Base-by-base conservation (phyloP, 2,888 invertebrate genomes). In the Brenthis ino region DNA sequence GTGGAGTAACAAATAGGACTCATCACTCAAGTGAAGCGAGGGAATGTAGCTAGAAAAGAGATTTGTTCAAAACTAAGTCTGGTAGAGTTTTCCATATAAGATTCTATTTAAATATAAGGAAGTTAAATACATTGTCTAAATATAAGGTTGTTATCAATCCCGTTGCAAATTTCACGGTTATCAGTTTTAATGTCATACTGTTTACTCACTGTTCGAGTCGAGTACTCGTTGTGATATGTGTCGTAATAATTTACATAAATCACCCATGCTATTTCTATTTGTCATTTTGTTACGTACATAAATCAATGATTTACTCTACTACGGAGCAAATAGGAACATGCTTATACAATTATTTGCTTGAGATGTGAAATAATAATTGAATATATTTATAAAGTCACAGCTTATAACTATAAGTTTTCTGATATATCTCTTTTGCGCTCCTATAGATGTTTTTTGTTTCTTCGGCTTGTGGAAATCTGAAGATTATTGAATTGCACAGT, bases 101-200 rank as follows among this genome's bases (percentile, higher is more conserved):
- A 28, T 50, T 28, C 37, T 16, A 14, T 54, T 43, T 37, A 57
- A 43, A 60, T 5, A 33, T 50, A 3, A 33, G 33, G 12, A 12
- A 60, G 50, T 50, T 33, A 20, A 16, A 60, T 16, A 50, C 60
- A 50, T n/a, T 28, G 12, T 60, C 60, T 28, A n/a, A 50, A 60
- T 50, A 50, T 60, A 60, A 28, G 12, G 3, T 33, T 50, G 5
- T 57, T 67, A 67, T 63, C 56, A 61, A 24, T 57, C 2, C 20
- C 4, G 43, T 43, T 24, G 63, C 58, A 67, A 67, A 61, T 63
- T 67, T 67, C 50, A 61, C 61, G 56, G 61, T 57, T 67, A 67
- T 67, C 63, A 43, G 56, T 67, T 63, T 63, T 37, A 63, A 63
- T 67, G 67, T 63, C 33, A 50, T 24, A 6, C 16, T 56, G 24